Evolutionary conservation across 2,797 vertebrate species (phyloP).

Genomic region (Sebastes kiyomatsui): DNA sequence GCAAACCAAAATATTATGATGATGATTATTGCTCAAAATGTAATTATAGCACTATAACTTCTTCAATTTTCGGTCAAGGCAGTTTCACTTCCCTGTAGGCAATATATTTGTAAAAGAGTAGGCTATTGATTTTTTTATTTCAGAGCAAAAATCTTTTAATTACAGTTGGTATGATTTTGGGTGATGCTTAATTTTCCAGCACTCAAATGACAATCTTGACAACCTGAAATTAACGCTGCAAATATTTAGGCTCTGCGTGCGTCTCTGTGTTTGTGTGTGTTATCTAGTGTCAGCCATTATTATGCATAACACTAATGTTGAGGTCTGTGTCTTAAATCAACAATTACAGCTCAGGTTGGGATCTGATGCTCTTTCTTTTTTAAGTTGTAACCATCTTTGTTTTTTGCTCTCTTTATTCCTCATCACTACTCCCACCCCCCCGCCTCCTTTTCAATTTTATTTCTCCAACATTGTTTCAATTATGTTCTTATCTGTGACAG

Average conservation of each 20-base stretch:
- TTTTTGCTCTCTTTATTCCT: background rate
- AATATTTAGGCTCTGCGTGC: background rate
- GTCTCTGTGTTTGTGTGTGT: constrained; percentile 7
- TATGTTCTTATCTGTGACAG: background rate
- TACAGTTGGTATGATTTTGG: background rate
- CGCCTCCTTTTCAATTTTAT: background rate
- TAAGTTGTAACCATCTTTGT: background rate
- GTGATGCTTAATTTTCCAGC: background rate
- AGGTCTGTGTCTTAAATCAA: constrained; percentile 2
- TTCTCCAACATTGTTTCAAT: background rate
- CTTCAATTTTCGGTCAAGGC: background rate
- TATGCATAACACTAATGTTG: constrained; percentile 20
- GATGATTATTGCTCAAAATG: background rate
- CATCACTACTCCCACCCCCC: too few relatives aligned
- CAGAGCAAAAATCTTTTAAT: constrained; percentile 1
- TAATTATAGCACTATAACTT: background rate
- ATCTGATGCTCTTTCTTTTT: background rate
- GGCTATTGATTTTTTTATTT: constrained; percentile 1
- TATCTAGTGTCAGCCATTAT: constrained; percentile 5
- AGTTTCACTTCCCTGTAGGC: constrained; percentile 4
- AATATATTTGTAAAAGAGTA: background rate
- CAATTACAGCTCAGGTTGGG: background rate
- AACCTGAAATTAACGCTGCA: background rate
- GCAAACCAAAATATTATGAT: background rate
- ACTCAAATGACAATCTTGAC: background rate